Evolutionary conservation across 2,113 vertebrate genomes (phyloP).

Genomic region (Aegypius monachus): DNA sequence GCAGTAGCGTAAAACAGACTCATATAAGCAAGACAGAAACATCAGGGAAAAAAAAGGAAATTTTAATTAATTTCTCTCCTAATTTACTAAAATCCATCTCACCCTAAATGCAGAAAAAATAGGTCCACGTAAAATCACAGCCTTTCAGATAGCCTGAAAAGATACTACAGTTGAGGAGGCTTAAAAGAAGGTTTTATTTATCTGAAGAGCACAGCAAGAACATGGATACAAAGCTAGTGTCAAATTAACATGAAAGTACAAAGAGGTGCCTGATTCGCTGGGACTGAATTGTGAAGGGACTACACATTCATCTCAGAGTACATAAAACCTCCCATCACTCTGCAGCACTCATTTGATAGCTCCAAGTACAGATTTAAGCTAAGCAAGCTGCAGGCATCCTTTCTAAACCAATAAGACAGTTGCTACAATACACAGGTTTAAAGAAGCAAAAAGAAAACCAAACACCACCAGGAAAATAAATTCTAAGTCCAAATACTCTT

Average conservation of each 20-base stretch:
- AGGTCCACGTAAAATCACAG: background rate
- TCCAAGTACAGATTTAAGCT: background rate
- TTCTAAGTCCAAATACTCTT: background rate
- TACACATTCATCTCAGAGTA: slow-evolving; percentile 24
- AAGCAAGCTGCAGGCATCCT: background rate
- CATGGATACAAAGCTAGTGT: slow-evolving; percentile 22
- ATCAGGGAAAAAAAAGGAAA: background rate
- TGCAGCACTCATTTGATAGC: slow-evolving; percentile 10
- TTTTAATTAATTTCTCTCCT: background rate
- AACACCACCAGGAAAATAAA: background rate
- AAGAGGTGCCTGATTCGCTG: slow-evolving; percentile 34
- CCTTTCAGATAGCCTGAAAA: slow-evolving; percentile 13
- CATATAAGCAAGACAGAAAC: background rate
- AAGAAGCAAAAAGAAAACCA: background rate
- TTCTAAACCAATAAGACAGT: background rate
- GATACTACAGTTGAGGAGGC: slow-evolving; percentile 31
- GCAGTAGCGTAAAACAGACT: background rate
- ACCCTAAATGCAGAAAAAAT: background rate
- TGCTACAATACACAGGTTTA: background rate
- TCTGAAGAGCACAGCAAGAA: slow-evolving; percentile 58
- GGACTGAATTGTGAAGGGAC: slow-evolving; percentile 52
- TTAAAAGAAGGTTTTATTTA: slow-evolving; percentile 54
- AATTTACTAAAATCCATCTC: background rate
- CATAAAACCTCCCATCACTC: slow-evolving; percentile 8
- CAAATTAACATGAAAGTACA: slow-evolving; percentile 54